Evolutionary conservation across 2,113 vertebrate species (phyloP).

Genomic region (Dinomys branickii): DNA sequence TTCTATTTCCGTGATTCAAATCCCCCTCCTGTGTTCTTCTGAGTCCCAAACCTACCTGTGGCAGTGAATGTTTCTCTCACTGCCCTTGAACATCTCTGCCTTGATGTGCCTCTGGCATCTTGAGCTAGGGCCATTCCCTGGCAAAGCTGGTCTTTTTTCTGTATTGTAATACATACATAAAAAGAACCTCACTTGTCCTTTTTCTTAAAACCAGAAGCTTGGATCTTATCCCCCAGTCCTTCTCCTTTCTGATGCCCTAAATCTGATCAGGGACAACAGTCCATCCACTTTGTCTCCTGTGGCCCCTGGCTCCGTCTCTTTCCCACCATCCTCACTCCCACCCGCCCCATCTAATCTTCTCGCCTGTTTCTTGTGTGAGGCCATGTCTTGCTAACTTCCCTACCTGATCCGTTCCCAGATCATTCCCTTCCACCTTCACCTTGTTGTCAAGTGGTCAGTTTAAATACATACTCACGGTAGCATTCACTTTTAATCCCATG

Average conservation of each 20-base stretch:
- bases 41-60: background rate
- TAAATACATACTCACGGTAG: background rate
- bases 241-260: background rate
- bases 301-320: background rate
- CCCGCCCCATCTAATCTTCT: background rate
- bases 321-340: background rate
- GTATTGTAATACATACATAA: background rate
- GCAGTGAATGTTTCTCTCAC: background rate
- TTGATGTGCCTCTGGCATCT: background rate
- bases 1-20: background rate
- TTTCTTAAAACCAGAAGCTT: constrained; percentile 26
- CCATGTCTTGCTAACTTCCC: background rate
- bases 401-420: background rate
- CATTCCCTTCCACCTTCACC: background rate
- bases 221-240: background rate
- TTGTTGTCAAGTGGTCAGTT: background rate
- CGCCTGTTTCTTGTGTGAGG: background rate
- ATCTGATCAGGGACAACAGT: background rate
- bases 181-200: background rate
- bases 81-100: background rate
- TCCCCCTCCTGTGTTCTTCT: background rate
- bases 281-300: background rate
- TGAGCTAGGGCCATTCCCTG: background rate
- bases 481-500: background rate
- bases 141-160: background rate